phyloP scores from a whole-genome alignment of 2,113 vertebrate species.

The Chascanopsetta lugubris region DNA sequence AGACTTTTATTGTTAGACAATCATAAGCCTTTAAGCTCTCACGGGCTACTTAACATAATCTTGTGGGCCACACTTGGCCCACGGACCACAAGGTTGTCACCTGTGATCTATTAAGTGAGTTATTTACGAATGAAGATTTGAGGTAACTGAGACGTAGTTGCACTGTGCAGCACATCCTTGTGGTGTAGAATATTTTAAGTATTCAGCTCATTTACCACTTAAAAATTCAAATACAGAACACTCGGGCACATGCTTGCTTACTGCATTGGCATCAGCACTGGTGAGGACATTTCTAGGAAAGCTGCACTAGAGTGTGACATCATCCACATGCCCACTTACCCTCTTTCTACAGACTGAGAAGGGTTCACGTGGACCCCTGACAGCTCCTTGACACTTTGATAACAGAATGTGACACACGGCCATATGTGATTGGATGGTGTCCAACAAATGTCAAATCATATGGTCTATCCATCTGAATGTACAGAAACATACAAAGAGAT shows the following conservation, averaged over 20 bases:
- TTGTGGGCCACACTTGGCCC: too few relatives aligned
- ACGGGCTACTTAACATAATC: too few relatives aligned
- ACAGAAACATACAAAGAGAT: neutral
- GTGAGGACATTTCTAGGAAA: neutral
- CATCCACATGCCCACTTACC: too few relatives aligned
- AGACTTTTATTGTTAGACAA: too few relatives aligned
- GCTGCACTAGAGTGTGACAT: neutral
- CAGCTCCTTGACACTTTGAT: neutral
- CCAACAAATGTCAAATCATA: neutral
- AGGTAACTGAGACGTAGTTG: too few relatives aligned
- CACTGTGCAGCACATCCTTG: too few relatives aligned
- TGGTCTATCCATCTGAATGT: neutral
- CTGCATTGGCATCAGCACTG: neutral
- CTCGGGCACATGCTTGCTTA: neutral
- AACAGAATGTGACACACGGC: neutral
- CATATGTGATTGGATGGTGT: neutral
- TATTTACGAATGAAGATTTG: too few relatives aligned
- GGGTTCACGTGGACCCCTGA: neutral
- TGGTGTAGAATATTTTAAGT: too few relatives aligned
- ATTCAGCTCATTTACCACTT: neutral
- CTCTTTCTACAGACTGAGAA: neutral
- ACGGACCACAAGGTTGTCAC: too few relatives aligned
- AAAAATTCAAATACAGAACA: neutral
- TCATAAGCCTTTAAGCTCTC: too few relatives aligned
- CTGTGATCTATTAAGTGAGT: too few relatives aligned